Evolutionary conservation across 2,797 vertebrate species (phyloP), one percentile per base, ranked within the genome.

Genomic region (Uromys caudimaculatus): DNA sequence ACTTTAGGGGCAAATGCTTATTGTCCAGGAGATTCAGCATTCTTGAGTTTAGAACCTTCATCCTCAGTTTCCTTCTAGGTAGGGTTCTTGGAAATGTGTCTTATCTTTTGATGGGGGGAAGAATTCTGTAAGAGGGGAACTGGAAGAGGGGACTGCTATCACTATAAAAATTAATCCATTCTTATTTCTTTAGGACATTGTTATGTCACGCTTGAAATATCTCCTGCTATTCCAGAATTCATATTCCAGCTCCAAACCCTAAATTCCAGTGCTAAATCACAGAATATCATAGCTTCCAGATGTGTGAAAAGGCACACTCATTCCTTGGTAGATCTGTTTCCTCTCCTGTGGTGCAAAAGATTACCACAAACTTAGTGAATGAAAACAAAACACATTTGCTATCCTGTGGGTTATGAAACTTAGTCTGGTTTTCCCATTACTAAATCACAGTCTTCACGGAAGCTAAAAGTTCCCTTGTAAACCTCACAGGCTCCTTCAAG

Each of bases 61-160:
- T 2, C 0, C 27, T 84, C n/a, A 82, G 17, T 21, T 84, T 76
- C 58, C 27, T 32, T 6, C n/a, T 12, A 77, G 35, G 67, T 23
- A 56, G 64, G 27, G 27, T 69, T 10, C 82, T 75, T 96, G n/a
- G 86, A 27, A 62, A 83, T 41, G 32, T 44, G 7, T 50, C 56
- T 88, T 78, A 11, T 64, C 50, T 69, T 82, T 83, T 54, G 13
- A 21, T 71, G 35, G 19, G 6, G 7, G 67, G 35, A n/a, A n/a
- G 35, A 69, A 69, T 7, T 19, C 67, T 69, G 35, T 4, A 9
- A 3, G 6, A 21, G 67, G 17, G 16, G 17, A 21, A 71, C 0
- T 0, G n/a, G 8, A 38, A 10, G 17, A 6, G 16, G 35, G 35
- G 0, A 38, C 35, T 21, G 69, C 2, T 9, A 60, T 41, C 6